phyloP scores from a whole-genome alignment of 2,113 vertebrate genomes.

The Calidris pugnax region DNA sequence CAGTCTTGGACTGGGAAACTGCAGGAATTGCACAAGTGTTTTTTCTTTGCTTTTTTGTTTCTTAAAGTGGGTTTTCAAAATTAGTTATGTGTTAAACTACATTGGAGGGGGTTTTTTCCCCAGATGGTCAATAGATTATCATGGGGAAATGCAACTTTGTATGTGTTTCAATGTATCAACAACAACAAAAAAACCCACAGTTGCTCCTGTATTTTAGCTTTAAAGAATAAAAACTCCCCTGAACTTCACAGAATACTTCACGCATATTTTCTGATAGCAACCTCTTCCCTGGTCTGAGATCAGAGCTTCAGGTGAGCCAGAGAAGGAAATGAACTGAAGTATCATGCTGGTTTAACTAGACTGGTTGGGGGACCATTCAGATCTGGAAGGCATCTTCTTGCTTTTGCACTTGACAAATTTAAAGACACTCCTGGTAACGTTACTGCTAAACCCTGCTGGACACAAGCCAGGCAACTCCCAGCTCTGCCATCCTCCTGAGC shows the following conservation, averaged over 20 bases:
- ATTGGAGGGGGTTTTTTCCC: neutral
- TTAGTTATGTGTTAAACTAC: neutral
- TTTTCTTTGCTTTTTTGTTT: neutral
- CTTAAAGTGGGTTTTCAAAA: neutral
- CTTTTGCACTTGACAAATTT: neutral
- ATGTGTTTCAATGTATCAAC: neutral
- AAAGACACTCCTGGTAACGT: neutral
- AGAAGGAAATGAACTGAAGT: neutral
- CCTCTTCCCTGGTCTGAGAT: neutral
- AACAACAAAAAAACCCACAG: neutral
- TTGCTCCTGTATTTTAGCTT: neutral
- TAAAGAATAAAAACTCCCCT: neutral
- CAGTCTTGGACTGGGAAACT: neutral
- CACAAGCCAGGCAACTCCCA: neutral
- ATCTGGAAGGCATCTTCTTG: neutral
- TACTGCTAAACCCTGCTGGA: neutral
- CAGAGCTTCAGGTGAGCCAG: neutral
- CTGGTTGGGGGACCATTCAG: neutral
- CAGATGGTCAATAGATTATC: neutral
- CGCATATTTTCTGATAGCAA: neutral
- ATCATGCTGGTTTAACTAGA: neutral
- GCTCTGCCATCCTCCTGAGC: neutral
- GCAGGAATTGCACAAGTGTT: neutral
- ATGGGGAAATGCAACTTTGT: neutral
- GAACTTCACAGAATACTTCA: neutral